Conservation (phyloP, 2,113 vertebrate species). For the Taurulus bubalis region DNA sequence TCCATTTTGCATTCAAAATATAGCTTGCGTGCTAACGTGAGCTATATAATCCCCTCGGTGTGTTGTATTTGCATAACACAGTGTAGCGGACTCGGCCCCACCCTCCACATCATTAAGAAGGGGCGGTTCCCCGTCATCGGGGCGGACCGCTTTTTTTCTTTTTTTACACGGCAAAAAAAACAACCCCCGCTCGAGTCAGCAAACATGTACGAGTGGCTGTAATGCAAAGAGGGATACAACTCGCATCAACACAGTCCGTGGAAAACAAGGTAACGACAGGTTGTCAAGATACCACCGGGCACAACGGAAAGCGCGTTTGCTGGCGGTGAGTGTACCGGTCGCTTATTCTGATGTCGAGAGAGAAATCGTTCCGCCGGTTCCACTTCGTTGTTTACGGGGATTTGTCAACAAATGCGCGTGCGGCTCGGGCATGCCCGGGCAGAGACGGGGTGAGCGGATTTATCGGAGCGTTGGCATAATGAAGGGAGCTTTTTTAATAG, state of each 20-base stretch:
- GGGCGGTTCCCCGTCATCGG: constrained; percentile 40
- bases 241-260: constrained; percentile 34
- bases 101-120: constrained; percentile 39
- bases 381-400: background rate
- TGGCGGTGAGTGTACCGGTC: constrained; percentile 75
- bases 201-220: constrained; percentile 58
- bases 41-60: background rate
- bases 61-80: constrained; percentile 67
- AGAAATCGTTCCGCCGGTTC: background rate
- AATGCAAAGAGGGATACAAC: constrained; percentile 58
- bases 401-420: constrained; percentile 47
- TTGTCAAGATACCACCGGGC: constrained; percentile 77
- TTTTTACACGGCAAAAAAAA: constrained; percentile 33
- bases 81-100: constrained; percentile 32
- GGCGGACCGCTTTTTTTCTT: constrained; percentile 43
- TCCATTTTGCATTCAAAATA: background rate
- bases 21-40: background rate
- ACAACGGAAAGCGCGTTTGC: constrained; percentile 67
- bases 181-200: constrained; percentile 45
- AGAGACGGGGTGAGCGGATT: constrained; percentile 19
- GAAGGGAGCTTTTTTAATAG: background rate
- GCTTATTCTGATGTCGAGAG: background rate
- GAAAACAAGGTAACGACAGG: constrained; percentile 47
- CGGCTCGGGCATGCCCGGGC: constrained; percentile 64
- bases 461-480: background rate